These are phyloP conservation scores for Esox masquinongy DNA, from an alignment of 2,797 vertebrate species.

Conservation along the genomic window DNA sequence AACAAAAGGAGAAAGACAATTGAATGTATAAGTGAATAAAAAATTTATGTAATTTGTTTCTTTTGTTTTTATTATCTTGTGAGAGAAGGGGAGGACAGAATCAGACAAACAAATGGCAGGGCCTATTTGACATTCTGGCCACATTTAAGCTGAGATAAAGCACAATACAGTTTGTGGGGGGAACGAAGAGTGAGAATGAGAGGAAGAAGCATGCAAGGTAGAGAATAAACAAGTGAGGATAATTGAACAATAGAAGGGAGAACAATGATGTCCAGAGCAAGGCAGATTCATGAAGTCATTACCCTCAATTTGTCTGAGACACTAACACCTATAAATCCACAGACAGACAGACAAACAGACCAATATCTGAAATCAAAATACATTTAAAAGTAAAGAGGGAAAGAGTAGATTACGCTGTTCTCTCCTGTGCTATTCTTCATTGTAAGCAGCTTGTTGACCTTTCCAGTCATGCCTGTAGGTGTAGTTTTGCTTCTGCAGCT, in stretches of 20 bases:
- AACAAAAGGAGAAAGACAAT: not conserved
- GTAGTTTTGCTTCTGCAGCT: constrained; percentile 66
- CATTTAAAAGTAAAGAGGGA: constrained; percentile 40
- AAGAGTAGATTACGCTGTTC: constrained; percentile 64
- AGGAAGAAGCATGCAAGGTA: constrained; percentile 9
- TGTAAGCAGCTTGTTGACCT: constrained; percentile 81
- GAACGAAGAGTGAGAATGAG: not conserved
- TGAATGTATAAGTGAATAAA: constrained; percentile 30
- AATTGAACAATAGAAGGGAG: constrained; percentile 19
- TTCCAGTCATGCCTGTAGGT: constrained; percentile 74
- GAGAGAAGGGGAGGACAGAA: constrained; percentile 30
- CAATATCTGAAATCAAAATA: not conserved
- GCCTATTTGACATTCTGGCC: constrained; percentile 60
- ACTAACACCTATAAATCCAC: constrained; percentile 45
- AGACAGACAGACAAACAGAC: not conserved
- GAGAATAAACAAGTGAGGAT: constrained; percentile 32
- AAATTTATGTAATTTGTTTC: constrained; percentile 52
- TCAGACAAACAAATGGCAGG: constrained; percentile 17
- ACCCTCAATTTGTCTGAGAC: constrained; percentile 52
- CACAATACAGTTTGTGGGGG: not conserved
- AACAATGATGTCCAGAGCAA: constrained; percentile 43
- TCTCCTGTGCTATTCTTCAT: constrained; percentile 72
- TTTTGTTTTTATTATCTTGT: constrained; percentile 44
- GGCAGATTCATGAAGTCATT: constrained; percentile 57
- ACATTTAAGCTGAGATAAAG: constrained; percentile 43